phyloP scores from a whole-genome alignment of 2,113 vertebrate genomes.

The Chloropsis hardwickii region DNA sequence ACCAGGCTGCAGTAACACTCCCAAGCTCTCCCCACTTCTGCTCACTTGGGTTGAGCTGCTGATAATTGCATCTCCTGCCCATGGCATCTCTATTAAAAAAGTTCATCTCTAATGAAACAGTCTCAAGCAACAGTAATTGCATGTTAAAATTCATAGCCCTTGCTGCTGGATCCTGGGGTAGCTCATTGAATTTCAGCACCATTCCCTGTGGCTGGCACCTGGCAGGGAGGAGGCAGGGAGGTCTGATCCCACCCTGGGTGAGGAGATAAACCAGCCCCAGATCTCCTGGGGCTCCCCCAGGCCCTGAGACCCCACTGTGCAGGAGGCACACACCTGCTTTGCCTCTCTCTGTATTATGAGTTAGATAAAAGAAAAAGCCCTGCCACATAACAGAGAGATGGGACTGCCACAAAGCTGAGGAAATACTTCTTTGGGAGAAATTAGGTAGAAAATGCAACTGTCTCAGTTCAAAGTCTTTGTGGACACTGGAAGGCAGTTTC shows the following conservation, averaged over 20 bases:
- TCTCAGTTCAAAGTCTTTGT: background rate
- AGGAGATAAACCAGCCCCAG: background rate
- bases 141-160: background rate
- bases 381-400: background rate
- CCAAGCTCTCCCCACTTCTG: background rate
- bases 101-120: background rate
- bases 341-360: background rate
- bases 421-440: background rate
- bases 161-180: background rate
- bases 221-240: background rate
- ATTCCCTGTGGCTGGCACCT: background rate
- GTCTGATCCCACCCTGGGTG: background rate
- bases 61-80: background rate
- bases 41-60: background rate
- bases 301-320: background rate
- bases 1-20: background rate
- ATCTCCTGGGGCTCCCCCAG: background rate
- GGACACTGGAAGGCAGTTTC: background rate
- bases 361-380: background rate
- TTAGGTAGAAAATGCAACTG: background rate
- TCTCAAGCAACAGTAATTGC: background rate
- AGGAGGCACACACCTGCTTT: background rate
- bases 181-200: rapidly evolving
- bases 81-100: background rate
- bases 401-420: background rate